phyloP scores from a whole-genome alignment of 2,113 vertebrate species.

The Aegithalos caudatus region DNA sequence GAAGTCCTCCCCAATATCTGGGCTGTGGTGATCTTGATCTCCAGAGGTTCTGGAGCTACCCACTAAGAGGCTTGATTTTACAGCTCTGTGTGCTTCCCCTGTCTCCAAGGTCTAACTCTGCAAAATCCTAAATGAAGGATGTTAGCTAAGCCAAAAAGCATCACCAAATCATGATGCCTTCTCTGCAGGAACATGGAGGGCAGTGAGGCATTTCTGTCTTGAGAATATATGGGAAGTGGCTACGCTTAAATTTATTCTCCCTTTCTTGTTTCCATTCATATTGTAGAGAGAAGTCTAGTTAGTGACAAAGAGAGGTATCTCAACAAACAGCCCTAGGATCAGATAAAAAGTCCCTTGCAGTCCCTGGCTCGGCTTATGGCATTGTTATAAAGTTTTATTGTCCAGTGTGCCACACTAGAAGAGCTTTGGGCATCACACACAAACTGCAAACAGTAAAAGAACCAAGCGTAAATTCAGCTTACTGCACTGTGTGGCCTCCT shows the following conservation, averaged over 20 bases:
- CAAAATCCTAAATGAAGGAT: neutral
- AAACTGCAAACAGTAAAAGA: conserved; percentile 22
- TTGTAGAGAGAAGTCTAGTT: neutral
- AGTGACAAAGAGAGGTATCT: neutral
- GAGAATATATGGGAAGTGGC: neutral
- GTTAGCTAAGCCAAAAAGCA: neutral
- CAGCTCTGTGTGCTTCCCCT: no score
- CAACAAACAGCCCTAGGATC: neutral
- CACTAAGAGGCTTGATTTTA: neutral
- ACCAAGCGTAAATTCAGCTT: conserved; percentile 24
- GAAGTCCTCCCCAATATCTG: neutral
- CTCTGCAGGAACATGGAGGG: neutral
- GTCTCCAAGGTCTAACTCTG: neutral
- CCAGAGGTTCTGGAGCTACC: neutral
- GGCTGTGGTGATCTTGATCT: neutral
- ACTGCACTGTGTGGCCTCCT: neutral
- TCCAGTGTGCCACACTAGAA: neutral
- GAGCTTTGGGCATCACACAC: neutral
- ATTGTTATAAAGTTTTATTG: neutral
- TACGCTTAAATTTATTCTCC: neutral
- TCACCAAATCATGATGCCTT: neutral
- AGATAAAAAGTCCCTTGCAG: neutral
- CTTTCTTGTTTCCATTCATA: neutral
- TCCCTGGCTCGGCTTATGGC: neutral
- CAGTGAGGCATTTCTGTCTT: neutral